Conservation (phyloP, 2,888 invertebrate genomes). For the Anagyrus pseudococci region DNA sequence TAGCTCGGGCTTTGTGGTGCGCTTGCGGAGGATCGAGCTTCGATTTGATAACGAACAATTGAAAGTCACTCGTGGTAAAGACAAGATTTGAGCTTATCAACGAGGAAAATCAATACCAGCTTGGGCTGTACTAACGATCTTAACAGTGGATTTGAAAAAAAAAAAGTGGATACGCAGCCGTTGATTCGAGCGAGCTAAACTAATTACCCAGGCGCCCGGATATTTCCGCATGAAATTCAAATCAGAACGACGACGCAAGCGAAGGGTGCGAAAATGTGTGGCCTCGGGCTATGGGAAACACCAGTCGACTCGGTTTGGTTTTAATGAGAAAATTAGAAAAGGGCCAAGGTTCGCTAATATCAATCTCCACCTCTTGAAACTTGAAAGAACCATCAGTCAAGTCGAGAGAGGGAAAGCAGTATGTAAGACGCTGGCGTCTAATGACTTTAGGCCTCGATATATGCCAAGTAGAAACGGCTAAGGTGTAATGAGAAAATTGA, state of each 20-base stretch:
- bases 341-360: conserved; percentile 45
- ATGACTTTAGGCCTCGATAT: too few relatives aligned
- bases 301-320: not conserved
- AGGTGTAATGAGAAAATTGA: too few relatives aligned
- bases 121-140: too few relatives aligned
- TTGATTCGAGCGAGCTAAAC: not conserved
- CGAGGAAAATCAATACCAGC: too few relatives aligned
- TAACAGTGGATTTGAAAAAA: too few relatives aligned
- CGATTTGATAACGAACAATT: too few relatives aligned
- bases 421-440: conserved; percentile 37
- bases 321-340: conserved; percentile 48
- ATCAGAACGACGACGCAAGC: not conserved
- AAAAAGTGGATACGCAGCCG: too few relatives aligned
- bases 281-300: not conserved
- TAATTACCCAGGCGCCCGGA: not conserved
- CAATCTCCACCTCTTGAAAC: conserved; percentile 43
- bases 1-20: too few relatives aligned
- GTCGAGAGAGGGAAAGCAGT: conserved; percentile 40
- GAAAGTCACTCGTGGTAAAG: too few relatives aligned
- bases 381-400: conserved; percentile 50
- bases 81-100: too few relatives aligned
- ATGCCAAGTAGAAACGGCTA: too few relatives aligned
- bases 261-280: not conserved
- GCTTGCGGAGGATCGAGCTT: too few relatives aligned
- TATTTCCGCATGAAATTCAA: not conserved